Base-by-base conservation (phyloP, 2,888 invertebrate genomes). In the Cecidostiba fungosa region DNA sequence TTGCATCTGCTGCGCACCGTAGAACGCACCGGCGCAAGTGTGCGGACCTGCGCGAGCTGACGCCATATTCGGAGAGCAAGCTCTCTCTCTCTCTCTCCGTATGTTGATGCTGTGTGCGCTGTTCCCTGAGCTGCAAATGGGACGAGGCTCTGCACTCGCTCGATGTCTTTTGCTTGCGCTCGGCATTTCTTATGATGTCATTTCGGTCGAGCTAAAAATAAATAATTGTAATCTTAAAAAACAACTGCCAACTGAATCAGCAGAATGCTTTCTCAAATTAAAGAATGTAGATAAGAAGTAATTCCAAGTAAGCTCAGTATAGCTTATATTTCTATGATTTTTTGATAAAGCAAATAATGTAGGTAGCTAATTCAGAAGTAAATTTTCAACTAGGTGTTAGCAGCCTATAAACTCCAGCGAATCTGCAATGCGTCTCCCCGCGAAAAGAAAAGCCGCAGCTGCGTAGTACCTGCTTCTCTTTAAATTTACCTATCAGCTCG, bases 381-480 rank as follows among this genome's bases (percentile, higher is more conserved):
- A 54, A 2, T n/a, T 16, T 54, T 54, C 54, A 54, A n/a, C 36
- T 36, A 0, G 36, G 36, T 5, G 54, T n/a, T 54, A 54, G 16
- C 50, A 50, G 5, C 19, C 3, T n/a, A 54, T 54, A 54, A 54
- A 54, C 5, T 54, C n/a, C 3, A 54, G n/a, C 16, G 54, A 5
- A 54, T n/a, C 19, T 16, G 16, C 16, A 54, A n/a, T 62, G 4
- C 50, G 50, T 16, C 16, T 14, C 19, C 26, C 0, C 26, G 26
- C 8, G 23, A 62, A 26, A 72, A 79, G 54, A 80, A 84, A 82
- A 86, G 83, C 79, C 72, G 76, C 86, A 80, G 83, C 83, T 84
- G 84, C 86, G 79, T 82, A 86, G 85, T 87, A 84, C 86, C 83
- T 79, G 32, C 78, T 85, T 76, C 82, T 84, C 84, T 86, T 88